Evolutionary conservation across 2,888 invertebrate species (phyloP), one percentile per base, ranked within the genome.

Genomic region (Melanargia galathea): DNA sequence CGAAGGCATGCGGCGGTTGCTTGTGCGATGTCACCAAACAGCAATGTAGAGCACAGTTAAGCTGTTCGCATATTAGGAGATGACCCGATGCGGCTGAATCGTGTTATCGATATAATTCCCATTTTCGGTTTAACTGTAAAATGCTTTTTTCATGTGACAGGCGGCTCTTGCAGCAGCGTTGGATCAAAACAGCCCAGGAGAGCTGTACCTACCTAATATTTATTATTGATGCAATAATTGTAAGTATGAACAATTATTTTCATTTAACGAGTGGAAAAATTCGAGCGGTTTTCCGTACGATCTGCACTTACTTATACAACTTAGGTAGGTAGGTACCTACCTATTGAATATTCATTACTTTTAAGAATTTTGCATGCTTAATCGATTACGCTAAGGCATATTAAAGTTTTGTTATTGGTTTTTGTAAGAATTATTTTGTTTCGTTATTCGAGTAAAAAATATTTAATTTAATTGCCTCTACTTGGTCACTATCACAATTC

Each of bases 1-100:
- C 65, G 63, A 64, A 59, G 68, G 67, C 63, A 71, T 68, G 57
- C 45, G 51, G 26, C 26, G 38, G n/a, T 46, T 8, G 26, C 11
- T 22, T 20, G 5, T 11, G 20, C 57, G 48, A 33, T 62, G 26
- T 7, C 38, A 38, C 40, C 40, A 51, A 59, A 11, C 51, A 40
- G 49, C 24, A 51, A 59, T 51, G 40, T 51, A 59, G 40, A 51
- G 24, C 40, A 40, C 11, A 22, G 5, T 18, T 33, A 33, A 20
- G 20, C 13, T 35, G 33, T 11, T 45, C 11, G 13, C 13, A 1
- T 46, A 45, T 5, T 13, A 22, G 18, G 22, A 22, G 45, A 22
- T 22, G 22, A 22, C 4, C 45, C 13, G 16, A 43, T 43, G 45
- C 22, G 45, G 20, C 13, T 1, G 45, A 22, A 22, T 46, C 20